Conservation (phyloP, 2,113 vertebrate genomes). For the Cyprinodon variegatus region DNA sequence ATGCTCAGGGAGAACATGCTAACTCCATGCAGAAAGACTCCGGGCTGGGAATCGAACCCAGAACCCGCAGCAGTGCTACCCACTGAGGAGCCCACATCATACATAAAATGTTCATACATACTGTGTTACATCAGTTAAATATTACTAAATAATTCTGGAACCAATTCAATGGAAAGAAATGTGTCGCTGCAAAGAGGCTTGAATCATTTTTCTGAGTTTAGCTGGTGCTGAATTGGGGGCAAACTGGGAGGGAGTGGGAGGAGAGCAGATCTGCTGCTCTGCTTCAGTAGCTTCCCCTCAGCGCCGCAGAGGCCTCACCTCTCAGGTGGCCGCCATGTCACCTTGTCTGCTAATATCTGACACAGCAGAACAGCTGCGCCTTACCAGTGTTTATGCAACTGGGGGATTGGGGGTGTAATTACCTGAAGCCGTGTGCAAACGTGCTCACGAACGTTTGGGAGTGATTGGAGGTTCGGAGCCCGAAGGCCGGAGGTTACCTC, state of each 20-base stretch:
- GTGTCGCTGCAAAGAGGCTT: too few species aligned
- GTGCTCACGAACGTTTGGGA: constrained; percentile 43
- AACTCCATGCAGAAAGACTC: too few species aligned
- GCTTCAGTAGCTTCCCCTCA: constrained; percentile 69
- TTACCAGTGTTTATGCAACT: constrained; percentile 51
- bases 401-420: constrained; percentile 54
- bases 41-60: too few species aligned
- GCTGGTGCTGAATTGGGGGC: constrained; percentile 71
- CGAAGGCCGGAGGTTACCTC: constrained; percentile 34
- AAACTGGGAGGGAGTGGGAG: constrained; percentile 60
- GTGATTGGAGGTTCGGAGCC: constrained; percentile 56
- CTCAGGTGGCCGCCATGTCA: constrained; percentile 77
- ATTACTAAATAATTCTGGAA: too few species aligned
- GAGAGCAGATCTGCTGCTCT: constrained; percentile 59
- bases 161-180: too few species aligned
- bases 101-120: too few species aligned
- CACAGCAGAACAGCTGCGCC: constrained; percentile 70
- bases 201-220: constrained; percentile 8
- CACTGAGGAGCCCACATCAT: too few species aligned
- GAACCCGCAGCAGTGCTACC: too few species aligned
- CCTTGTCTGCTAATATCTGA: constrained; percentile 74
- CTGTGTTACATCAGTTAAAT: too few species aligned
- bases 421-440: constrained; percentile 9
- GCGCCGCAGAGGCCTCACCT: constrained; percentile 45
- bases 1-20: too few species aligned